A percentile compares a stretch with the other conserved stretches of the same genome.
These are phyloP conservation scores for Temnothorax rugatulus DNA, from an alignment of 2,888 invertebrate genomes.

Conservation along the genomic window DNA sequence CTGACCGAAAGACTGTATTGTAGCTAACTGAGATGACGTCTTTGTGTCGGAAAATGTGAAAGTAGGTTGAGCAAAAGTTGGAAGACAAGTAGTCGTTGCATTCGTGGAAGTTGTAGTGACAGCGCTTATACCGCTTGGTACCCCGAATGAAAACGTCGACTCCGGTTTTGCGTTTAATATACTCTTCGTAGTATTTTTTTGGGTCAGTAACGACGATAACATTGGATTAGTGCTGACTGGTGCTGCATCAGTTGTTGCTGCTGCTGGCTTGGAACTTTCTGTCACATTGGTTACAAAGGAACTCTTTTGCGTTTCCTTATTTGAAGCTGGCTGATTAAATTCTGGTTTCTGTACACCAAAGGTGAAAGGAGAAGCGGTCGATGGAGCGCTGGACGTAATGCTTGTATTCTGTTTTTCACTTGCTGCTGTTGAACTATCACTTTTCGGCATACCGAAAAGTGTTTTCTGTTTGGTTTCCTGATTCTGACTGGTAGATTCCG, in stretches of 20 bases:
- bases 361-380: conserved; percentile 71
- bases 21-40: conserved; percentile 56
- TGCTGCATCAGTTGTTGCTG: conserved; percentile 42
- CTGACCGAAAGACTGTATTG: conserved; percentile 65
- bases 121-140: conserved; percentile 48
- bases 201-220: conserved; percentile 23
- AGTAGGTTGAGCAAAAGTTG: conserved; percentile 69
- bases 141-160: conserved; percentile 73
- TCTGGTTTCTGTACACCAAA: conserved; percentile 77
- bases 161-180: conserved; percentile 54
- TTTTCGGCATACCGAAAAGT: conserved; percentile 77
- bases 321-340: conserved; percentile 30
- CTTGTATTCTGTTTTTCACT: conserved; percentile 58
- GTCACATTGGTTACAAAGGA: conserved; percentile 60
- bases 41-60: conserved; percentile 69
- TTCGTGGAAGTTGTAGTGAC: conserved; percentile 50
- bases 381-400: conserved; percentile 29
- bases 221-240: conserved; percentile 33
- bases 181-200: conserved; percentile 11
- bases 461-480: conserved; percentile 58
- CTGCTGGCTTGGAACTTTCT: conserved; percentile 51
- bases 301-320: conserved; percentile 45
- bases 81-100: conserved; percentile 69
- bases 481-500: conserved; percentile 54
- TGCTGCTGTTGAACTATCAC: conserved; percentile 38